Percentiles rank a stretch among this genome's conserved stretches.
These are phyloP conservation scores for Drosophila paramelanica DNA, from an alignment of 2,888 invertebrate genomes.

Conservation along the genomic window DNA sequence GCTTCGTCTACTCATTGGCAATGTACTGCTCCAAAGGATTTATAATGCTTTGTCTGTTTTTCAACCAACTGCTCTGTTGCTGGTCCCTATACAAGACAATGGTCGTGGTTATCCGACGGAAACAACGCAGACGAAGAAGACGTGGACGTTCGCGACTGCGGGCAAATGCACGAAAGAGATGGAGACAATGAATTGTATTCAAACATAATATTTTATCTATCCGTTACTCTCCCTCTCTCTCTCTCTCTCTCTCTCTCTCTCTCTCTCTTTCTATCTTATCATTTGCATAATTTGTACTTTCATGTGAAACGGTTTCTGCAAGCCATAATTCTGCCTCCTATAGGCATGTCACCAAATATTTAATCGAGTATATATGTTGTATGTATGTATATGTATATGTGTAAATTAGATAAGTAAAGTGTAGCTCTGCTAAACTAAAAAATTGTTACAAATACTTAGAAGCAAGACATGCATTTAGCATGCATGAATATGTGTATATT, in stretches of 20 bases:
- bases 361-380: conserved; percentile 25
- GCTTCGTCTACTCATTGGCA: conserved; percentile 24
- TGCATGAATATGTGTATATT: conserved; percentile 8
- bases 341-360: conserved; percentile 9
- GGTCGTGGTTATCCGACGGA: conserved; percentile 5
- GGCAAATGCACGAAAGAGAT: conserved; percentile 5
- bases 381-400: conserved; percentile 36
- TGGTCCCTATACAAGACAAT: conserved; percentile 45
- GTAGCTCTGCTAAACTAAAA: background rate
- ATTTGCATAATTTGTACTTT: background rate
- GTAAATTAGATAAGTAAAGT: conserved; percentile 15
- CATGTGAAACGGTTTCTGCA: conserved; percentile 36
- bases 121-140: background rate
- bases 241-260: background rate
- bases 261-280: background rate
- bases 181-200: conserved; percentile 5
- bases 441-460: conserved; percentile 20
- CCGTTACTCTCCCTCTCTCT: background rate
- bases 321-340: conserved; percentile 12
- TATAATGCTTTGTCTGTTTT: conserved; percentile 43
- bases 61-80: conserved; percentile 47
- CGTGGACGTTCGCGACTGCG: background rate
- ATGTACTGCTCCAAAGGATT: conserved; percentile 30
- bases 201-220: background rate
- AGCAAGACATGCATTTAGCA: conserved; percentile 7